Evolutionary conservation across 35 echinoderm and acorn worm genomes (phyloP).

Genomic region (Acanthaster planci): DNA sequence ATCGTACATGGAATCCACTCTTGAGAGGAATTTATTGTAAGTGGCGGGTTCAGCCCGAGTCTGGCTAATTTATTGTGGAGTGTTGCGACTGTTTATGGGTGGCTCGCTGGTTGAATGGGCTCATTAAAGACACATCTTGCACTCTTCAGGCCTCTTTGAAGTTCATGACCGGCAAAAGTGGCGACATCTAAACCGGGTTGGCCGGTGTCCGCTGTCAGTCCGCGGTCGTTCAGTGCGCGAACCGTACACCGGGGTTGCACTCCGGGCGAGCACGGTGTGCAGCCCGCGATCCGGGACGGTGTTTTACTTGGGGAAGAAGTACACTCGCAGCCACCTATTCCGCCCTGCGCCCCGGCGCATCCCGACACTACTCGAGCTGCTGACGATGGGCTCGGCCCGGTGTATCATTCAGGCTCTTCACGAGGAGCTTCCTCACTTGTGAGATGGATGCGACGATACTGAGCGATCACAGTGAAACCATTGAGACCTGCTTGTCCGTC

Average conservation of each 20-base stretch:
- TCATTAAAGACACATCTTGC: slow-evolving; percentile 17
- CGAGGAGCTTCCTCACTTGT: slow-evolving; percentile 29
- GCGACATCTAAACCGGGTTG: background rate
- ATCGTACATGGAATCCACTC: no score
- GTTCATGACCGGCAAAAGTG: slow-evolving; percentile 15
- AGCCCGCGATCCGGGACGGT: background rate
- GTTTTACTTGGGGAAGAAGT: background rate
- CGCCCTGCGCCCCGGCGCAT: background rate
- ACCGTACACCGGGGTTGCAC: slow-evolving; percentile 22
- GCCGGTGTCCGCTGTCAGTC: background rate
- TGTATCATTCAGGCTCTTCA: slow-evolving; percentile 4
- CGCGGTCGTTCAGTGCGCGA: background rate
- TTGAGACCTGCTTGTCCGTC: slow-evolving; percentile 2
- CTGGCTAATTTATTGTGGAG: no score
- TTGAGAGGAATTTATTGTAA: no score
- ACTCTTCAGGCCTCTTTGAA: background rate
- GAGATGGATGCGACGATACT: slow-evolving; percentile 24
- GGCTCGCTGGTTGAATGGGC: background rate
- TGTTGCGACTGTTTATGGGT: no score
- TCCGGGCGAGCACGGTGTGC: background rate
- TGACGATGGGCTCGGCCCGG: background rate
- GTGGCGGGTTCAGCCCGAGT: no score
- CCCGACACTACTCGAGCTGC: background rate
- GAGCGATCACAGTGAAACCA: slow-evolving; percentile 14
- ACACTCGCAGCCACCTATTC: background rate